Conservation (phyloP, 2,113 vertebrate genomes). For the Ceyx cyanopectus region DNA sequence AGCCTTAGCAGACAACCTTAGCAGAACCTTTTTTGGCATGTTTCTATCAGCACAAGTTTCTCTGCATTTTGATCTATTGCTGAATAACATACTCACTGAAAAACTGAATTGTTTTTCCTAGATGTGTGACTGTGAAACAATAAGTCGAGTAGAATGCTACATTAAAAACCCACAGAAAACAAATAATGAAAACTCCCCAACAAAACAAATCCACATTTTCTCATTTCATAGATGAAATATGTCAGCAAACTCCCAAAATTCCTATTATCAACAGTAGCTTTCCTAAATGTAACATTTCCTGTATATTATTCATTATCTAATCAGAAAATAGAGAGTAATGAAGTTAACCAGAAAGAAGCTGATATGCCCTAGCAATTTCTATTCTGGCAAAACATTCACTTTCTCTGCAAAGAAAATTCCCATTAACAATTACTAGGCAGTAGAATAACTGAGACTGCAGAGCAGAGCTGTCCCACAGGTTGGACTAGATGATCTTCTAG, state of each 20-base stretch:
- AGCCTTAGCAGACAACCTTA: neutral
- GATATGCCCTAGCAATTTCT: neutral
- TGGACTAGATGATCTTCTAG: too few relatives aligned
- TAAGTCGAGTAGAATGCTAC: neutral
- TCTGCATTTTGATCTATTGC: neutral
- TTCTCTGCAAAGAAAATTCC: neutral
- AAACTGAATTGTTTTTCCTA: neutral
- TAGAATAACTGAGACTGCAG: neutral
- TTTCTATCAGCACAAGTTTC: neutral
- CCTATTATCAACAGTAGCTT: neutral
- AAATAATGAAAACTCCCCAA: neutral
- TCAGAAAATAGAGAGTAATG: neutral
- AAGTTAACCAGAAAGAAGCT: neutral
- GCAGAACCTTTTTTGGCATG: neutral
- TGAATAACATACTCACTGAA: neutral
- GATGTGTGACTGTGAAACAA: neutral
- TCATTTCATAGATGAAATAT: neutral
- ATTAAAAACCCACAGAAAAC: neutral
- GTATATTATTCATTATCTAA: neutral
- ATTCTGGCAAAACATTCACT: neutral
- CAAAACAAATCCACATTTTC: neutral
- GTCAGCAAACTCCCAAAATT: neutral
- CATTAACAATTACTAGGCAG: neutral
- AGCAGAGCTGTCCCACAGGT: neutral
- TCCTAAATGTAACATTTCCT: neutral